phyloP scores from a whole-genome alignment of 1,140 invertebrate genomes.

The Drosophila ogumai region DNA sequence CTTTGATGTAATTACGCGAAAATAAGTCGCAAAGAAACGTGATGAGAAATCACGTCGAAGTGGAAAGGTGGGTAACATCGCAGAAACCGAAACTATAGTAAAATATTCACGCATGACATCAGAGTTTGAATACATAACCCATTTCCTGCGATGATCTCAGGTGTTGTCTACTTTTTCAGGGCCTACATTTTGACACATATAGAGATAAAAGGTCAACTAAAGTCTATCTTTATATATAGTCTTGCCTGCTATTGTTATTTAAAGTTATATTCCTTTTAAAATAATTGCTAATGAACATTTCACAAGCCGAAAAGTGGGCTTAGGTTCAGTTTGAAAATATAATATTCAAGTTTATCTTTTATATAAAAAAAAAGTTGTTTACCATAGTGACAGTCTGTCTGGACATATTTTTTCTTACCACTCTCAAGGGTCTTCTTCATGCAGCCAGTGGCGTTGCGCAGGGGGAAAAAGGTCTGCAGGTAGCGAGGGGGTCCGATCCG shows the following conservation, averaged over 20 bases:
- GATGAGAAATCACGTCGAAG: constrained; percentile 31
- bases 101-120: constrained; percentile 66
- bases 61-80: not conserved
- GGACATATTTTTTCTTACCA: constrained; percentile 50
- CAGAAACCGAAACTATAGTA: constrained; percentile 9
- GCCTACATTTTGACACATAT: not conserved
- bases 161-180: not conserved
- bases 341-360: no score
- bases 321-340: no score
- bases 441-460: constrained; percentile 76
- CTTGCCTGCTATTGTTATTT: not conserved
- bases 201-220: not conserved
- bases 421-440: constrained; percentile 77
- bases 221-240: not conserved
- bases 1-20: constrained; percentile 58
- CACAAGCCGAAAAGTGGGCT: no score
- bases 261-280: not conserved
- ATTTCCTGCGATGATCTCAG: constrained; percentile 43
- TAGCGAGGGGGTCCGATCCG: constrained; percentile 64
- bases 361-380: no score
- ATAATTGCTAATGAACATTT: not conserved
- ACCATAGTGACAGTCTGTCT: not conserved
- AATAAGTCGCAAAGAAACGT: constrained; percentile 34
- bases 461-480: constrained; percentile 64
- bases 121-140: constrained; percentile 33